phyloP scores from a whole-genome alignment of 2,797 vertebrate species.

The Lepus oiostolus region DNA sequence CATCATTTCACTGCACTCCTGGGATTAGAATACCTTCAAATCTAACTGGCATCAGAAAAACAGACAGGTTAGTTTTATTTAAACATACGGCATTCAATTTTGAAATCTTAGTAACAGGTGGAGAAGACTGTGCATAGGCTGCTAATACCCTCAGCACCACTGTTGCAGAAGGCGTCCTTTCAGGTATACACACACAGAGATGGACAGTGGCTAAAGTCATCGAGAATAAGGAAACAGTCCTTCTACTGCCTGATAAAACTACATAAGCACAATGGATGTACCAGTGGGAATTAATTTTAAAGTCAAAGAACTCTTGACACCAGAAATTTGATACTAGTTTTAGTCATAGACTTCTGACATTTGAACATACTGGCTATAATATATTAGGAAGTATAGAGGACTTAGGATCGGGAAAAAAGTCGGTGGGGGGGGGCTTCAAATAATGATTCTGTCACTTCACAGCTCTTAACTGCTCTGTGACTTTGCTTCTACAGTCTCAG shows the following conservation, averaged over 20 bases:
- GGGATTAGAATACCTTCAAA: constrained; percentile 10
- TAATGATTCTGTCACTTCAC: neutral
- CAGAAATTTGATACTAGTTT: constrained; percentile 35
- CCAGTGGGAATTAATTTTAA: constrained; percentile 36
- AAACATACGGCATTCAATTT: constrained; percentile 44
- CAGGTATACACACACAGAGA: neutral
- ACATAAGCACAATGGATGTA: constrained; percentile 28
- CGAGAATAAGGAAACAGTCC: constrained; percentile 36
- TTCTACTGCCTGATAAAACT: neutral
- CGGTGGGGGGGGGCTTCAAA: neutral
- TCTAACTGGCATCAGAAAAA: neutral
- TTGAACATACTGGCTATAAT: neutral
- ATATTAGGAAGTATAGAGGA: neutral
- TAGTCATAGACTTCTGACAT: constrained; percentile 58
- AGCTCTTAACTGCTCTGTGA: constrained; percentile 17
- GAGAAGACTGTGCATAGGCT: neutral
- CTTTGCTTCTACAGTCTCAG: constrained; percentile 34
- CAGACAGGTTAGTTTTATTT: neutral
- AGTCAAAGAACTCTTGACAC: neutral
- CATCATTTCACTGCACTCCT: constrained; percentile 8
- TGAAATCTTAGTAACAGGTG: constrained; percentile 28
- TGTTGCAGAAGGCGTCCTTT: neutral
- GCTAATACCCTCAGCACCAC: neutral
- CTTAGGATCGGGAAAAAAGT: neutral
- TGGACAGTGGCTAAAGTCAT: neutral